phyloP scores from a whole-genome alignment of 2,797 vertebrate genomes.

The Hozukius guyotensis region DNA sequence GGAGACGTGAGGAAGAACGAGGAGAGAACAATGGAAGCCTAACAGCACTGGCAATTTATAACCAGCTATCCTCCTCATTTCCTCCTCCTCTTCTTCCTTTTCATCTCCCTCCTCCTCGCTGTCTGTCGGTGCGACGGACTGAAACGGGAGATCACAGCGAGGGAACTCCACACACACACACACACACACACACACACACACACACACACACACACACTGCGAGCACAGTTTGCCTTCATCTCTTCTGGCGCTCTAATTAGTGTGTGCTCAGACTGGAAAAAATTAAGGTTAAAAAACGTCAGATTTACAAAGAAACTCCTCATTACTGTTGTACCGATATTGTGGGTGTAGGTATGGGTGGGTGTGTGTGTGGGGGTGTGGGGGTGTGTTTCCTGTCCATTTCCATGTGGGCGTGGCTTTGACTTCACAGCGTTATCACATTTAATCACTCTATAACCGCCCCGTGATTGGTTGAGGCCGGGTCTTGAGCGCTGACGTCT shows the following conservation, averaged over 20 bases:
- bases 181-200: constrained; percentile 1
- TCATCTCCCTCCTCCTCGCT: not conserved
- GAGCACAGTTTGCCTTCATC: constrained; percentile 15
- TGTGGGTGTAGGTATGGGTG: not conserved
- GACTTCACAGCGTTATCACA: not conserved
- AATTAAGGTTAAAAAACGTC: not conserved
- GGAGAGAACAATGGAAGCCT: constrained; percentile 5
- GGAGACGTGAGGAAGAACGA: not conserved
- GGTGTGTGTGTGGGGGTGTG: not conserved
- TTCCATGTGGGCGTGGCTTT: not conserved
- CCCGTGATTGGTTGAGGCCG: not conserved
- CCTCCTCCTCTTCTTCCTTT: not conserved
- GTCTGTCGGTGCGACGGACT: constrained; percentile 23
- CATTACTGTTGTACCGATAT: not conserved
- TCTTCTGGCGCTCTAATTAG: constrained; percentile 37
- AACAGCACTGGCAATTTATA: constrained; percentile 2
- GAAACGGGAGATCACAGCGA: constrained; percentile 51
- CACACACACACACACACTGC: not conserved
- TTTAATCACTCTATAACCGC: not conserved
- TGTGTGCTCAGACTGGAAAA: not conserved
- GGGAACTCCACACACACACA: constrained; percentile 33
- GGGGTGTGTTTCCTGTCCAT: not conserved
- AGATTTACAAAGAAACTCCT: constrained; percentile 36
- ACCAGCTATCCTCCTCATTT: not conserved
- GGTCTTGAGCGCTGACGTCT: not conserved